Conservation (phyloP, 2,888 invertebrate species). For the Athalia rosae region DNA sequence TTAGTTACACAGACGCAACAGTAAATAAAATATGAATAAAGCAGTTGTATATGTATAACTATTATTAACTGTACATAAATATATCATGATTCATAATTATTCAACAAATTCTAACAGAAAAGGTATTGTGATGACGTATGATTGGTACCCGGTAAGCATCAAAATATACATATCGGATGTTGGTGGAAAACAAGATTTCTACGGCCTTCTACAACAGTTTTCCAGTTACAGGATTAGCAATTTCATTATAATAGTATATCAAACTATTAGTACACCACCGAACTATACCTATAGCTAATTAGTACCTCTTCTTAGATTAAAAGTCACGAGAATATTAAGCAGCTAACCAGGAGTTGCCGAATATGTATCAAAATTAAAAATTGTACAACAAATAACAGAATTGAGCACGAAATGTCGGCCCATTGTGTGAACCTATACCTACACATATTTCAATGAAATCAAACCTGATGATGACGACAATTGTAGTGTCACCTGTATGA, state of each 20-base stretch:
- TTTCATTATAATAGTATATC: constrained; percentile 31
- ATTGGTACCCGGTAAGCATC: not conserved
- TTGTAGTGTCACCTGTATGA: not conserved
- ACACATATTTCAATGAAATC: not conserved
- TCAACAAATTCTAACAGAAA: constrained; percentile 48
- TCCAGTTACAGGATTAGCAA: constrained; percentile 26
- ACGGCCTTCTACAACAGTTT: not conserved
- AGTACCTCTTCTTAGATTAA: constrained; percentile 56
- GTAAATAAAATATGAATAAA: constrained; percentile 29
- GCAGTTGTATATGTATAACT: constrained; percentile 30
- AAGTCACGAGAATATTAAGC: constrained; percentile 8
- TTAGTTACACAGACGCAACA: constrained; percentile 8
- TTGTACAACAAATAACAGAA: constrained; percentile 20
- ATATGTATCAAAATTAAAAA: constrained; percentile 7
- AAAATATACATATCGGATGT: constrained; percentile 20
- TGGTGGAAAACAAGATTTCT: constrained; percentile 4
- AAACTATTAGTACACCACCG: constrained; percentile 49
- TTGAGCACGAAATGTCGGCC: not conserved
- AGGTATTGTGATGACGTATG: constrained; percentile 15
- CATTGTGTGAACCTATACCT: not conserved
- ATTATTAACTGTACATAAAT: constrained; percentile 52
- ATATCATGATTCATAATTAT: constrained; percentile 48
- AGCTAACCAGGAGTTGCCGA: constrained; percentile 14
- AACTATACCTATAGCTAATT: constrained; percentile 50
- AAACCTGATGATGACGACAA: not conserved